These are phyloP conservation scores for Trissolcus basalis DNA, from an alignment of 1,140 invertebrate genomes.

Conservation along the genomic window DNA sequence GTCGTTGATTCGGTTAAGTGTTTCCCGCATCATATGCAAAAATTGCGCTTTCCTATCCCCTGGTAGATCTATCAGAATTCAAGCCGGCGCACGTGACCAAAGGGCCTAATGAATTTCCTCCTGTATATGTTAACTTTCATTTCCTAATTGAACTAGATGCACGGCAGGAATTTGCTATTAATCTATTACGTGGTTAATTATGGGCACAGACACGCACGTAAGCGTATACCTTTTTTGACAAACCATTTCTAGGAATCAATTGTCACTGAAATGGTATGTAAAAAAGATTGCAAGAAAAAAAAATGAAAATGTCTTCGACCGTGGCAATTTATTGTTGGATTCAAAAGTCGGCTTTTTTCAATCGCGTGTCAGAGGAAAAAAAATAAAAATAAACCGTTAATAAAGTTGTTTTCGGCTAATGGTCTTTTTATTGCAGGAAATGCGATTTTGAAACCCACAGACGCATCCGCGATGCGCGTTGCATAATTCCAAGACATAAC, in stretches of 20 bases:
- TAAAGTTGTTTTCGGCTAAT: conserved; percentile 32
- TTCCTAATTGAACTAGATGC: conserved; percentile 54
- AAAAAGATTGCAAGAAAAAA: too few species aligned
- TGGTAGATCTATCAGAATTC: conserved; percentile 24
- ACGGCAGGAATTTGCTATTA: conserved; percentile 32
- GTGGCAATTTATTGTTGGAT: too few species aligned
- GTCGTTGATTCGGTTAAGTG: too few species aligned
- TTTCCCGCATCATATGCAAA: conserved; percentile 15
- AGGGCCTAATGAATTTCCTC: conserved; percentile 58
- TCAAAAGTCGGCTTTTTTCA: neutral
- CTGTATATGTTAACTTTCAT: conserved; percentile 50
- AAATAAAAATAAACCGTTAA: conserved; percentile 22
- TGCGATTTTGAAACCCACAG: conserved; percentile 25
- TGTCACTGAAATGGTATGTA: too few species aligned
- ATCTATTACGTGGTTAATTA: conserved; percentile 31
- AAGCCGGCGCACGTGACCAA: conserved; percentile 44
- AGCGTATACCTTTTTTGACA: conserved; percentile 13
- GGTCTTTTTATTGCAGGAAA: conserved; percentile 38
- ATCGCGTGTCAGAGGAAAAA: neutral
- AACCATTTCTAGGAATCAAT: too few species aligned
- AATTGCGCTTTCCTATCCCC: conserved; percentile 37
- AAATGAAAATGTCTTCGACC: too few species aligned
- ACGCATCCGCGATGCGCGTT: conserved; percentile 4
- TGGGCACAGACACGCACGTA: conserved; percentile 8
- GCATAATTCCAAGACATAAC: too few species aligned